Evolutionary conservation across 2,113 vertebrate genomes (phyloP), one percentile per base, ranked within the genome.

Genomic region (Mastomys natalensis): DNA sequence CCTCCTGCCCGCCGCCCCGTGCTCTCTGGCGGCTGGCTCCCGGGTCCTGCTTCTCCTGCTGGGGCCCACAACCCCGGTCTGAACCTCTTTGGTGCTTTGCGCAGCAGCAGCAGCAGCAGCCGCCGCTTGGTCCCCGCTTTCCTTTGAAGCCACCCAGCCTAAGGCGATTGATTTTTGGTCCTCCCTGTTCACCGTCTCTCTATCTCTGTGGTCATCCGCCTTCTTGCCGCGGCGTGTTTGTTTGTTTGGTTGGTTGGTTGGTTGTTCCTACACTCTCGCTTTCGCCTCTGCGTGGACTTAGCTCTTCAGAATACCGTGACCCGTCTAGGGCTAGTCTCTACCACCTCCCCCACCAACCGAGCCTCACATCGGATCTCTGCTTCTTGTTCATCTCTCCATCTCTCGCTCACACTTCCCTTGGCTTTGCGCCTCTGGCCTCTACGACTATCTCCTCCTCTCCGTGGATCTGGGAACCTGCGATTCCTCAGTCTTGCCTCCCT

Each of bases 71-170:
- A 0, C 6, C 73, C 0, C 0, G 26, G n/a, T 74, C 87, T 7
- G 5, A 31, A 60, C 43, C 53, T 11, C 11, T 34, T 51, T 48
- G 0, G 9, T 5, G 9, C 31, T 62, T 80, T 12, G 66, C 53
- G 51, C 31, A 3, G 73, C 13, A 15, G 22, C 64, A 0, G 3
- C 22, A 45, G 51, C 31, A 3, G 73, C 13, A 15, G 22, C 64
- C 0, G 3, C 22, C 1, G 3, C 16, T 1, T 34, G 76, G 1
- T 19, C 3, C 22, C 48, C 1, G 3, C 53, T 37, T 0, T 4
- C 34, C 15, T 72, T 12, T 10, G 37, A 31, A 66, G 85, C 53
- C 68, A 34, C 70, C 40, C 7, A 2, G 55, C n/a, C 92, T 4
- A 64, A 3, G 40, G 62, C 45, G 0, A 5, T 6, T 31, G 0